Conservation (phyloP, 2,888 invertebrate genomes). For the Synergus umbraculus region DNA sequence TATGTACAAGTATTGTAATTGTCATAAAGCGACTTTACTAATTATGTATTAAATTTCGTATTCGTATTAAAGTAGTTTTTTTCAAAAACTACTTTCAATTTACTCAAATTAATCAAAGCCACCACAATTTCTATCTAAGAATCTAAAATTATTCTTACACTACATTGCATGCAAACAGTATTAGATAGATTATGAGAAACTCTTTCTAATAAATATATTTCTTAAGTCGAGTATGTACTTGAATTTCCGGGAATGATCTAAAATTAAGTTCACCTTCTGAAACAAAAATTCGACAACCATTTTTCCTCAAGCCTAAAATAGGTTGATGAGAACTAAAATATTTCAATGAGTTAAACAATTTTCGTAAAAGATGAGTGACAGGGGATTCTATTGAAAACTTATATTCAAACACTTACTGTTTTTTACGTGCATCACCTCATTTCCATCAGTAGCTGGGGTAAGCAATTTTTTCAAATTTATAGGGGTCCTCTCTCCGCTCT, state of each 20-base stretch:
- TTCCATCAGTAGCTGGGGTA: conserved; percentile 91
- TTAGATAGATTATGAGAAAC: conserved; percentile 42
- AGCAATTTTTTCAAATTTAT: conserved; percentile 92
- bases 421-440: conserved; percentile 87
- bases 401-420: conserved; percentile 79
- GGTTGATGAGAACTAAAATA: not conserved
- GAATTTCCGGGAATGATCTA: conserved; percentile 30
- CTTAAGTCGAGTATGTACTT: conserved; percentile 19
- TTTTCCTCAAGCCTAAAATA: conserved; percentile 19
- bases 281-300: conserved; percentile 37
- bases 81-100: not conserved
- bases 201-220: conserved; percentile 52
- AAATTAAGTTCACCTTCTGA: conserved; percentile 41
- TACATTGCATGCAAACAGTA: conserved; percentile 12
- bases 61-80: not conserved
- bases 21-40: not conserved
- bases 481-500: conserved; percentile 81
- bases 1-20: conserved; percentile 3
- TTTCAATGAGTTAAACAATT: not conserved
- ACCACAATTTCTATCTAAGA: conserved; percentile 24
- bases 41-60: not conserved
- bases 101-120: not conserved
- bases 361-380: not conserved
- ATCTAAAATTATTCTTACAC: not conserved
- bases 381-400: not conserved